Base-by-base conservation (phyloP, 1,140 invertebrate species). In the Pseudomyrmex flavicornis region DNA sequence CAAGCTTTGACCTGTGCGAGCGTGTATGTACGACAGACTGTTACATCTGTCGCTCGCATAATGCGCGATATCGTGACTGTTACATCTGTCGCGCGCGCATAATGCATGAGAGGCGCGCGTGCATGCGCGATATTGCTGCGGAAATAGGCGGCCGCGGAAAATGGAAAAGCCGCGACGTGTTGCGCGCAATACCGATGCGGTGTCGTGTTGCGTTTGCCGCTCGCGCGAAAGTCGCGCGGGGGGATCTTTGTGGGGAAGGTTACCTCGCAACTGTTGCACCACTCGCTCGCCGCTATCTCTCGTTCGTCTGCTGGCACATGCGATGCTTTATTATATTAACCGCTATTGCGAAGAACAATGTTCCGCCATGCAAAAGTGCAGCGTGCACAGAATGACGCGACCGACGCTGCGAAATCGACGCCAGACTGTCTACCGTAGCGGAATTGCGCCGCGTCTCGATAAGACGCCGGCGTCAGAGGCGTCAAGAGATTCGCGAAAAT, bases 1-100 rank as follows among this genome's bases (percentile, higher is more conserved):
- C 66, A 61, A 88, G 84, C 77, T 58, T 66, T 73, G 68, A n/a
- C 17, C 73, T 50, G 85, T 35, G 35, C 35, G 35, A 35, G 35
- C 59, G 73, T 72, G 68, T 46, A 20, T 61, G 52, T 61, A 63
- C 85, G 77, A 87, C 89, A 85, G 85, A 82, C 85, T 76, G 87
- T 72, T 85, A 89, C 92, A 92, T 92, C 91, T 92, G 92, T 89
- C 88, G 85, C 85, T 84, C 84, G 89, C 85, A 89, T 91, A 90
- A 90, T 89, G 85, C 84, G 76, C 74, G 73, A 88, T 90, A 89
- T 91, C 89, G 84, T 76, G 83, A 70, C 66, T 50, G 76, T 80
- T 80, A 80, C 83, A 63, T 88, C 79, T 75, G 90, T 92, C 85
- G 85, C 70, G 66, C 77, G 82, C 90, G 90, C 91, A 92, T 92